Evolutionary conservation across 1,140 invertebrate genomes (phyloP), one percentile per base, ranked within the genome.

Genomic region (Harpegnathos saltator): DNA sequence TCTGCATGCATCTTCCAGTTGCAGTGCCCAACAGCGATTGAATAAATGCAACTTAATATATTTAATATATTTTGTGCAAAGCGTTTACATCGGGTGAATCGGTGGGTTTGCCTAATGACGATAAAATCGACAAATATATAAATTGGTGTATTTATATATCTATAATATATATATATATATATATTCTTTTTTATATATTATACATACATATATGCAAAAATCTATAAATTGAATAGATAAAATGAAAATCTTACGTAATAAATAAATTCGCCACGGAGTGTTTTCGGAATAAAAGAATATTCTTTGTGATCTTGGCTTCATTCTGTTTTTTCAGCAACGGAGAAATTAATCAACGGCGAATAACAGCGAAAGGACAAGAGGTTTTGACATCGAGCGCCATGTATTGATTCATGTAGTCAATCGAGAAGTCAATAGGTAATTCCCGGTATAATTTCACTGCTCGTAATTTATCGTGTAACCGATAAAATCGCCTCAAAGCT

Each of bases 391-490:
- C 19, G 12, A 22, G 19, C 15, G 15, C 7, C 44, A 69, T 69
- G 26, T 24, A 69, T 19, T 59, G 15, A 48, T 69, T 58, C 22
- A 69, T 58, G 14, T 7, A 15, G 24, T 17, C n/a, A 38, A 68
- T 56, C 24, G 15, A 68, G 11, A 5, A 9, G 38, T 44, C 38
- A 44, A 44, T 44, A 11, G 9, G 11, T 44, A 9, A 77, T 65
- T 68, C 38, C 26, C 11, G 29, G 17, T 29, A 33, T 66, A 68
- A 66, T 38, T 38, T 11, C 48, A 54, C 19, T 17, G n/a, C 26
- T 75, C 9, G 33, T 50, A 75, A 63, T 50, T 75, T 26, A 63
- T 22, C 44, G 5, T 50, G 33, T 44, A 65, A 77, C 15, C 52
- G 54, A 68, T 77, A 3, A 52, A 52, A 75, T 12, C 5, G 22